A percentile compares a stretch with the other conserved stretches of the same genome.
Evolutionary conservation across 2,797 vertebrate genomes (phyloP).

Genomic region (Melanotaenia boesemani): DNA sequence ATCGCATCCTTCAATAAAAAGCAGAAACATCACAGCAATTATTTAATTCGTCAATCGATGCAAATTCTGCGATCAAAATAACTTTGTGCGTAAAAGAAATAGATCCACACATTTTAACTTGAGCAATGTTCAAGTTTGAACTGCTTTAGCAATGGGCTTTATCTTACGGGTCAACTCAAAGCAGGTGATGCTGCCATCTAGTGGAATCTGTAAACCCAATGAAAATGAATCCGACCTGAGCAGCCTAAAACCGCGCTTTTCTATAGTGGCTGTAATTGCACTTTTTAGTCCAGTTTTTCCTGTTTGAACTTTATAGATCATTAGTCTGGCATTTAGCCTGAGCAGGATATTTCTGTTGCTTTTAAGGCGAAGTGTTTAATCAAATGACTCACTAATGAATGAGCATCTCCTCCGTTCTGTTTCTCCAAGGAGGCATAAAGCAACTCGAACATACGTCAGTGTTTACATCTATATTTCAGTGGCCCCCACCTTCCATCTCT

Average conservation of each 20-base stretch:
- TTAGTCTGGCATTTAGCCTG: not conserved
- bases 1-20: not conserved
- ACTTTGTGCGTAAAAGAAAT: not conserved
- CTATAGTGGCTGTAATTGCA: not conserved
- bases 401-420: constrained; percentile 70
- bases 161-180: constrained; percentile 23
- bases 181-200: constrained; percentile 74
- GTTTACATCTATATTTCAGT: constrained; percentile 64
- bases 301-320: not conserved
- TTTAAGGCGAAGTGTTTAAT: not conserved
- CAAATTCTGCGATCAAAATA: not conserved
- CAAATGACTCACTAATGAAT: constrained; percentile 48
- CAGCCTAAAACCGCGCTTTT: not conserved
- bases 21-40: not conserved
- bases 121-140: not conserved
- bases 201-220: constrained; percentile 42
- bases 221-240: not conserved
- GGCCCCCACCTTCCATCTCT: constrained; percentile 15
- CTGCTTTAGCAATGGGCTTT: not conserved
- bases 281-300: not conserved
- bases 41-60: too few relatives aligned
- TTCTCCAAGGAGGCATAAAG: constrained; percentile 67
- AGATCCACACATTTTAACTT: not conserved
- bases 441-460: constrained; percentile 70
- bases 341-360: not conserved